These are phyloP conservation scores for Epicampocera succincta DNA, from an alignment of 2,888 invertebrate genomes.

Conservation along the genomic window DNA sequence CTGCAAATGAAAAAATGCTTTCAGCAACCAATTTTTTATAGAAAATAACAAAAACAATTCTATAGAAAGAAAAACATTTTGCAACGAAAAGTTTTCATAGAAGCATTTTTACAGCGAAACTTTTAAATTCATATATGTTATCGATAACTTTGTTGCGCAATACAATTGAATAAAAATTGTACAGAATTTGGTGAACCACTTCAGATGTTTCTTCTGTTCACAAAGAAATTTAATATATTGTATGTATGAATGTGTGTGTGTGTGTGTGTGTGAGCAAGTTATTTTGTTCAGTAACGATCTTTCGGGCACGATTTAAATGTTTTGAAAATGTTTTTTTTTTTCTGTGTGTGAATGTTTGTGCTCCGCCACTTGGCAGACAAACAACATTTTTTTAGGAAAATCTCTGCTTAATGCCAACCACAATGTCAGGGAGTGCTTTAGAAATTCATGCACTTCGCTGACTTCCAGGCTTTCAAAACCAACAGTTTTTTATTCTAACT, in stretches of 20 bases:
- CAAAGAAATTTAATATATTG: too few relatives aligned
- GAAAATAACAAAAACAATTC: too few relatives aligned
- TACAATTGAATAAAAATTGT: too few relatives aligned
- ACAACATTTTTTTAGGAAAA: constrained; percentile 2
- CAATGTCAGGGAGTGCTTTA: constrained; percentile 62
- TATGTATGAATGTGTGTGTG: background rate
- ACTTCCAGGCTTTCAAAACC: constrained; percentile 51
- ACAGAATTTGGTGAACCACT: too few relatives aligned
- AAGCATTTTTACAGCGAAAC: too few relatives aligned
- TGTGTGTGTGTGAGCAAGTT: constrained; percentile 16
- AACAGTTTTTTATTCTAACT: constrained; percentile 21
- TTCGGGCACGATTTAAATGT: constrained; percentile 63
- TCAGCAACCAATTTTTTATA: too few relatives aligned
- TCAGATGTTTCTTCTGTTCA: too few relatives aligned
- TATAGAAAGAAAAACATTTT: too few relatives aligned
- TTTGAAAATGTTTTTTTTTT: constrained; percentile 40
- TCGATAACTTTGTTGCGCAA: too few relatives aligned
- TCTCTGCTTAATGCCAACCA: constrained; percentile 51
- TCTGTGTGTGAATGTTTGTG: constrained; percentile 38
- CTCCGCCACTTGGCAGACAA: constrained; percentile 63
- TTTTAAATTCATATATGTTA: too few relatives aligned
- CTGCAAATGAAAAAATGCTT: too few relatives aligned
- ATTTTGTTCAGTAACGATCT: constrained; percentile 50
- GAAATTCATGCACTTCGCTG: constrained; percentile 49
- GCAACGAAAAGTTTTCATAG: too few relatives aligned